phyloP scores from a whole-genome alignment of 2,797 vertebrate species.

The Epinephelus coioides region DNA sequence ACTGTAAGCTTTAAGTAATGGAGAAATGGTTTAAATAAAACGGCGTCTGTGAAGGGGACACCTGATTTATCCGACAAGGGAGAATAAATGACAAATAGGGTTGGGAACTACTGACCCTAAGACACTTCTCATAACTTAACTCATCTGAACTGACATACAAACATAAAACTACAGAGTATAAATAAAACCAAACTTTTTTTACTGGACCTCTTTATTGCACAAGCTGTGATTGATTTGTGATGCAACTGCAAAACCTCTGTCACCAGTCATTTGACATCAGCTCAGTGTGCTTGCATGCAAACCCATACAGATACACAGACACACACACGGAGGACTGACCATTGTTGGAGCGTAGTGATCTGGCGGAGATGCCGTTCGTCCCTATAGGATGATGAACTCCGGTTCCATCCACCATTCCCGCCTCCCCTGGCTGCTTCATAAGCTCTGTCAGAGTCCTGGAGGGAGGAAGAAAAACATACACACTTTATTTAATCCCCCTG shows the following conservation, averaged over 20 bases:
- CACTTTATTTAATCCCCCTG: neutral
- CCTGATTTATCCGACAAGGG: neutral
- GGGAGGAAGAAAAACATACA: slow-evolving; percentile 31
- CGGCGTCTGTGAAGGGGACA: neutral
- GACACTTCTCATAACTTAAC: neutral
- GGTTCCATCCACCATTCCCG: slow-evolving; percentile 81
- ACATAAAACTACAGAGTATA: neutral
- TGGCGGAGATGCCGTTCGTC: slow-evolving; percentile 87
- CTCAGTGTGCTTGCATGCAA: slow-evolving; percentile 2
- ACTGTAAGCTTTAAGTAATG: neutral
- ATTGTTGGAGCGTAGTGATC: slow-evolving; percentile 86
- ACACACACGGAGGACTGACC: slow-evolving; percentile 81
- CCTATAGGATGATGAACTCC: slow-evolving; percentile 91
- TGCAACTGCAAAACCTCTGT: neutral
- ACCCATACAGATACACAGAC: neutral
- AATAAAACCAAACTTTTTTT: too few relatives aligned
- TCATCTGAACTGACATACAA: neutral
- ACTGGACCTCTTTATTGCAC: neutral
- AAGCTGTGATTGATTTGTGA: neutral
- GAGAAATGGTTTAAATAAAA: neutral
- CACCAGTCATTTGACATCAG: neutral
- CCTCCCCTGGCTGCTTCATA: slow-evolving; percentile 92
- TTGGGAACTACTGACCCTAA: neutral
- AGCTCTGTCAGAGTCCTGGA: slow-evolving; percentile 93
- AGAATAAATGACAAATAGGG: neutral